Conservation (phyloP, 1,140 invertebrate genomes). For the Phenacoccus solenopsis region DNA sequence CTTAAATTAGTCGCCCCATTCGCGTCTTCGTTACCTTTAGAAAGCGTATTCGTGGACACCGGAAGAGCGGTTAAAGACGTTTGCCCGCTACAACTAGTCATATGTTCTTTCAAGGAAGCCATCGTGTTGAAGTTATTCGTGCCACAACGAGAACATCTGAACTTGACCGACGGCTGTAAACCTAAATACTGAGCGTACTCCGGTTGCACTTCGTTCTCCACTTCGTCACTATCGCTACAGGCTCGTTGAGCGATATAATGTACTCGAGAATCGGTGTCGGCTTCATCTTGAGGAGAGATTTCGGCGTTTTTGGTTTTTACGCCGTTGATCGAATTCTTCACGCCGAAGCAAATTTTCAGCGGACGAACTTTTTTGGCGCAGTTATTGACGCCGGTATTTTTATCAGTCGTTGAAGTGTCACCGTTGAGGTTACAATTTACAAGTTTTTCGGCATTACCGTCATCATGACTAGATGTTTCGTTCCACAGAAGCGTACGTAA, state of each 20-base stretch:
- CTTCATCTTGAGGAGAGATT: too few relatives aligned
- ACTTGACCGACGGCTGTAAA: slow-evolving; percentile 50
- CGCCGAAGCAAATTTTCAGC: not conserved
- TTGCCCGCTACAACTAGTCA: slow-evolving; percentile 36
- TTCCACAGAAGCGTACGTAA: too few relatives aligned
- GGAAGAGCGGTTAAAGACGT: slow-evolving; percentile 36
- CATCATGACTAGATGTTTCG: not conserved
- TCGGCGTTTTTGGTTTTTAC: not conserved
- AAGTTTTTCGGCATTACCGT: not conserved
- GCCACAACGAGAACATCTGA: slow-evolving; percentile 51
- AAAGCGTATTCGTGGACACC: slow-evolving; percentile 27
- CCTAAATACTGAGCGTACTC: slow-evolving; percentile 59
- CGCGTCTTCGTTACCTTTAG: not conserved
- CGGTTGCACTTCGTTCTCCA: slow-evolving; percentile 19
- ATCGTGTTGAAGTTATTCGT: slow-evolving; percentile 43
- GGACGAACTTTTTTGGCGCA: not conserved
- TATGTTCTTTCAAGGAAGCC: slow-evolving; percentile 45
- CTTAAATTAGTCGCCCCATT: slow-evolving; percentile 39
- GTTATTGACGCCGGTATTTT: not conserved
- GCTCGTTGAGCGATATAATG: not conserved
- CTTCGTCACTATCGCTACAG: not conserved
- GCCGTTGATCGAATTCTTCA: not conserved
- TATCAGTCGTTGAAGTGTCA: too few relatives aligned
- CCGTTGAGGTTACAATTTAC: not conserved
- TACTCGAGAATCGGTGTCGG: not conserved